Conservation (phyloP, 2,797 vertebrate genomes). For the Sebastes kiyomatsui region DNA sequence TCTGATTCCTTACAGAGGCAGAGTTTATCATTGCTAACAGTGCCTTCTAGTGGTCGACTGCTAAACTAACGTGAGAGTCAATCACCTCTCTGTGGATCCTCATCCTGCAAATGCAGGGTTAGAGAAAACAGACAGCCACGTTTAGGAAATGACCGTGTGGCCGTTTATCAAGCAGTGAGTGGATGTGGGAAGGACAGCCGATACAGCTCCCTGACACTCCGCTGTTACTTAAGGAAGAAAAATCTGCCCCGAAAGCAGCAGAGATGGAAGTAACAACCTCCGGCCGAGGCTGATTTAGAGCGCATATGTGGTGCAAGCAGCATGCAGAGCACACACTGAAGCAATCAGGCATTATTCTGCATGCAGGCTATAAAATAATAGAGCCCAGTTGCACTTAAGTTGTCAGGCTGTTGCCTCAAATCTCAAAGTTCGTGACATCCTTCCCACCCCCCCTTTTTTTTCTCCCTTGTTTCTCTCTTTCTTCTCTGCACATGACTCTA, state of each 20-base stretch:
- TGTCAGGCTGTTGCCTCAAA: conserved; percentile 56
- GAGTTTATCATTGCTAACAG: conserved; percentile 78
- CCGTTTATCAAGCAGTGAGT: conserved; percentile 38
- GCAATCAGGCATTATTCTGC: conserved; percentile 58
- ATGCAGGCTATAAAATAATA: conserved; percentile 55
- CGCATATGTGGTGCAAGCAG: conserved; percentile 44
- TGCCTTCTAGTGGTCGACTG: conserved; percentile 79
- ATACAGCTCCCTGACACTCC: conserved; percentile 36
- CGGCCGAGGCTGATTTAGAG: conserved; percentile 42
- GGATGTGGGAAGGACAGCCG: conserved; percentile 17
- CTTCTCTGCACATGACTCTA: conserved; percentile 6
- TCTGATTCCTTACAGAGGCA: conserved; percentile 1
- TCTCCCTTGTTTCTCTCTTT: conserved; percentile 6
- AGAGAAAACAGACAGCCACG: conserved; percentile 11
- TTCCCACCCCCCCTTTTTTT: not conserved
- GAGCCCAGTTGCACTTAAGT: conserved; percentile 50
- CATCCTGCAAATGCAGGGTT: conserved; percentile 9
- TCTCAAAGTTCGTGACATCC: conserved; percentile 41
- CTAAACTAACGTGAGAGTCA: conserved; percentile 12
- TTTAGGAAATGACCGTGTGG: conserved; percentile 21
- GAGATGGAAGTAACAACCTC: conserved; percentile 51
- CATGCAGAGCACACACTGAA: conserved; percentile 59
- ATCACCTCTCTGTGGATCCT: conserved; percentile 19
- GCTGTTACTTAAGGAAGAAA: conserved; percentile 24
- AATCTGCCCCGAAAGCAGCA: conserved; percentile 27